A percentile compares a stretch with the other conserved stretches of the same genome.
phyloP scores from a whole-genome alignment of 2,113 vertebrate genomes.

The Antidorcas marsupialis region DNA sequence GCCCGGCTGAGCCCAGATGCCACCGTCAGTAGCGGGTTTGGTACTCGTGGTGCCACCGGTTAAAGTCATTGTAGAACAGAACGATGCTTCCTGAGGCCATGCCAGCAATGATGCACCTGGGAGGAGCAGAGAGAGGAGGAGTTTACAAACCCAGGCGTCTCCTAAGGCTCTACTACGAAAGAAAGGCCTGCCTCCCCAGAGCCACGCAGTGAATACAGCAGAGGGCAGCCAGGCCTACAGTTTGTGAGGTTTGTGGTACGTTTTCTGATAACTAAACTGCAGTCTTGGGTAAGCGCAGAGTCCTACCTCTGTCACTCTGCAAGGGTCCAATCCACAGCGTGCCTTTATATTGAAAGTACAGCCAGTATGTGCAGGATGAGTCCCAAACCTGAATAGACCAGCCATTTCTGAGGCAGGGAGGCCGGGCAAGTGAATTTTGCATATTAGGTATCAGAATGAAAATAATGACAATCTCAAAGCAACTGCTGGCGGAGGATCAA shows the following conservation, averaged over 20 bases:
- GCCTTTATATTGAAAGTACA: neutral
- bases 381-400: neutral
- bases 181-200: neutral
- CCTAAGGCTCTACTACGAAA: neutral
- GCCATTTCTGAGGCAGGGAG: neutral
- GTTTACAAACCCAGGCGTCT: neutral
- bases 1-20: neutral
- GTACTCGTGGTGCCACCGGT: conserved; percentile 98
- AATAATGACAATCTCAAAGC: neutral
- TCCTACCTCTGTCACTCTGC: neutral
- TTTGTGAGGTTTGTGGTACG: neutral
- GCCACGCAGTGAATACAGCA: neutral
- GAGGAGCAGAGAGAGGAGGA: neutral
- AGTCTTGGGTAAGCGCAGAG: neutral
- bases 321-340: neutral
- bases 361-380: fast-evolving
- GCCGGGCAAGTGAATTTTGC: neutral
- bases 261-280: neutral
- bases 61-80: conserved; percentile 99
- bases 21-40: conserved; percentile 92
- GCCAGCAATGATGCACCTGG: conserved; percentile 95
- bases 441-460: neutral
- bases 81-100: conserved; percentile 99
- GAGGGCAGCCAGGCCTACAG: neutral
- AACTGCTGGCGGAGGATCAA: neutral